These are phyloP conservation scores for Ametastegia equiseti DNA, from an alignment of 2,888 invertebrate genomes.

Conservation along the genomic window DNA sequence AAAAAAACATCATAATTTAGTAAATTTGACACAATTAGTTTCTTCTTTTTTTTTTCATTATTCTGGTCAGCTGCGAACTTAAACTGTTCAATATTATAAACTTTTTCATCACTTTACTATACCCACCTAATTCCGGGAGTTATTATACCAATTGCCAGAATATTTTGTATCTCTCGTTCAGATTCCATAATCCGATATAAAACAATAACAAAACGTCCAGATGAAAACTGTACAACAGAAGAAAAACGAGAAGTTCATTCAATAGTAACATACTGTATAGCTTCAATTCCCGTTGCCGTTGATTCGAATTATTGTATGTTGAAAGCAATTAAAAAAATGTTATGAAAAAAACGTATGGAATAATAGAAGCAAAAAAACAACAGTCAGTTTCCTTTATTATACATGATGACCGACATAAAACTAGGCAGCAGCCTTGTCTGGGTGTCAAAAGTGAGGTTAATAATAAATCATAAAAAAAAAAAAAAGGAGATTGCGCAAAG, in stretches of 20 bases:
- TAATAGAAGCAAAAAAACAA: slow-evolving; percentile 36
- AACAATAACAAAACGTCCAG: no score
- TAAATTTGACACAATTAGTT: neutral
- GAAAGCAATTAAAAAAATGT: slow-evolving; percentile 15
- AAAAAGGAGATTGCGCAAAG: neutral
- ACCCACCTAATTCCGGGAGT: no score
- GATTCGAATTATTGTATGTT: neutral
- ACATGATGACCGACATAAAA: slow-evolving; percentile 31
- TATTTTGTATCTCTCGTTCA: no score
- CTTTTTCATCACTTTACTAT: no score
- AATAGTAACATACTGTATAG: no score
- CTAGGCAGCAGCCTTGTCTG: neutral
- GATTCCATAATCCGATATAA: no score
- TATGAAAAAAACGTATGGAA: slow-evolving; percentile 24
- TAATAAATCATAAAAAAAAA: neutral
- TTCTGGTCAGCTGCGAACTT: no score
- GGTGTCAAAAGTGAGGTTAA: slow-evolving; percentile 29
- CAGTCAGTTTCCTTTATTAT: slow-evolving; percentile 22
- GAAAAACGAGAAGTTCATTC: no score
- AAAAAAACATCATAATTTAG: no score
- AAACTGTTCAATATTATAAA: no score
- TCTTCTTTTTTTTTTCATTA: neutral
- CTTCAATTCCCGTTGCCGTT: neutral
- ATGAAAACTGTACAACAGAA: no score
- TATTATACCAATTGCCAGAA: no score